A percentile compares a stretch with the other conserved stretches of the same genome.
Conservation (phyloP, 2,888 invertebrate genomes). For the Netelia virgata region DNA sequence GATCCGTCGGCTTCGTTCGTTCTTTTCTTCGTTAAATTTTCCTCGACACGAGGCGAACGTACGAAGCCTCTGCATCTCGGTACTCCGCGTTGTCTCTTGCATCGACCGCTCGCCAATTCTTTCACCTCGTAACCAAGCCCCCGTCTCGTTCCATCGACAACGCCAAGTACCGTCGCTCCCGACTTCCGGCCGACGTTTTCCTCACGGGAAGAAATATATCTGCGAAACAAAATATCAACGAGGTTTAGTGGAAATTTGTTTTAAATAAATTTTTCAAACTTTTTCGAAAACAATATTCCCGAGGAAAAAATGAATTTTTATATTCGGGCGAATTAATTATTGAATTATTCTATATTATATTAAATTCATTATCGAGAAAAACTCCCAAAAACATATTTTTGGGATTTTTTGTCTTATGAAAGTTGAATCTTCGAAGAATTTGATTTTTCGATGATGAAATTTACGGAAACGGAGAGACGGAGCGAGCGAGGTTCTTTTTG, state of each 20-base stretch:
- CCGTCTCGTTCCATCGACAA: slow-evolving; percentile 3
- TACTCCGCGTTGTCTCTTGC: slow-evolving; percentile 40
- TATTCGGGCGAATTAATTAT: too few relatives aligned
- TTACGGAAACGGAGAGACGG: slow-evolving; percentile 46
- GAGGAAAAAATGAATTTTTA: too few relatives aligned
- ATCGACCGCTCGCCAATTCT: slow-evolving; percentile 49
- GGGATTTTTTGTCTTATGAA: too few relatives aligned
- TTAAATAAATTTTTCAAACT: too few relatives aligned
- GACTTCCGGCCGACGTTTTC: not conserved
- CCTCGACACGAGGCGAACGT: slow-evolving; percentile 22
- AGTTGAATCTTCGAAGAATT: too few relatives aligned
- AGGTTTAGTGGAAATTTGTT: too few relatives aligned
- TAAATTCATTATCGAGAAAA: too few relatives aligned
- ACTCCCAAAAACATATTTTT: too few relatives aligned
- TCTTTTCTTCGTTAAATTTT: slow-evolving; percentile 26
- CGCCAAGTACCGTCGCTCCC: not conserved
- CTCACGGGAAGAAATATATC: slow-evolving; percentile 70
- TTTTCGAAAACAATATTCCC: too few relatives aligned
- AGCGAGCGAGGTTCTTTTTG: slow-evolving; percentile 20
- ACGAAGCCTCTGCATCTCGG: slow-evolving; percentile 55
- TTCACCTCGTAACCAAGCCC: not conserved
- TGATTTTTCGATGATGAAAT: not conserved
- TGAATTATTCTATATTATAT: too few relatives aligned
- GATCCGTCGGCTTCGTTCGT: slow-evolving; percentile 35
- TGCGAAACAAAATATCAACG: slow-evolving; percentile 32